A percentile compares a stretch with the other conserved stretches of the same genome.
phyloP scores from a whole-genome alignment of 2,888 invertebrate species.

The Drepanosiphum platanoidis region DNA sequence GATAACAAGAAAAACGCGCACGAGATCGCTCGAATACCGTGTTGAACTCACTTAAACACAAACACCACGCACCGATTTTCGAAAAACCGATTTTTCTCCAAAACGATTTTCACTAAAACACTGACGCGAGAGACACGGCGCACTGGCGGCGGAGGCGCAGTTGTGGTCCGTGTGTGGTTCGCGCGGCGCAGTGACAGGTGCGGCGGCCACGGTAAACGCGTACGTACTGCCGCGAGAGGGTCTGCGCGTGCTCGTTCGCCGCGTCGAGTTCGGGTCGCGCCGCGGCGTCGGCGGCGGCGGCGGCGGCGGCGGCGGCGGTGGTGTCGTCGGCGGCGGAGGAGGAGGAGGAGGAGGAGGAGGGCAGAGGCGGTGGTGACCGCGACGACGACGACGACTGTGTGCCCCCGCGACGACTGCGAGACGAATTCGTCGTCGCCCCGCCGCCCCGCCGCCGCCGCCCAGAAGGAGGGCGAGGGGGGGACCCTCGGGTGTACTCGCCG shows the following conservation, averaged over 20 bases:
- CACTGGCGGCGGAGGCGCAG: slow-evolving; percentile 19
- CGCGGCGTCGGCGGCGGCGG: neutral
- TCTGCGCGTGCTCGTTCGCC: slow-evolving; percentile 7
- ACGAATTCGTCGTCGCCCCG: neutral
- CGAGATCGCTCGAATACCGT: neutral
- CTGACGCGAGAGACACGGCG: neutral
- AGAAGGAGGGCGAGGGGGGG: neutral
- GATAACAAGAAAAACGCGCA: neutral
- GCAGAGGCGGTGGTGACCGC: neutral
- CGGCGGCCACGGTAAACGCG: slow-evolving; percentile 25
- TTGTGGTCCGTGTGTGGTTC: neutral
- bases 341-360: too few relatives aligned
- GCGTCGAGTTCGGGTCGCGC: slow-evolving; percentile 30
- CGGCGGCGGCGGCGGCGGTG: neutral
- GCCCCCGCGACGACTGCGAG: neutral
- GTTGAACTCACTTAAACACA: neutral
- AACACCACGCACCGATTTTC: neutral
- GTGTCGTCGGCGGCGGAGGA: neutral
- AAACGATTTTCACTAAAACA: neutral
- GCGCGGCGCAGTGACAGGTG: slow-evolving; percentile 1
- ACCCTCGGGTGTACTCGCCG: neutral
- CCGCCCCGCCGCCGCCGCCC: neutral
- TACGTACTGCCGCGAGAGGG: slow-evolving; percentile 9
- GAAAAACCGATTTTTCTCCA: too few relatives aligned
- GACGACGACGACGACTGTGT: neutral